Evolutionary conservation across 2,113 vertebrate genomes (phyloP), one percentile per base, ranked within the genome.

Genomic region (Mustela lutreola): DNA sequence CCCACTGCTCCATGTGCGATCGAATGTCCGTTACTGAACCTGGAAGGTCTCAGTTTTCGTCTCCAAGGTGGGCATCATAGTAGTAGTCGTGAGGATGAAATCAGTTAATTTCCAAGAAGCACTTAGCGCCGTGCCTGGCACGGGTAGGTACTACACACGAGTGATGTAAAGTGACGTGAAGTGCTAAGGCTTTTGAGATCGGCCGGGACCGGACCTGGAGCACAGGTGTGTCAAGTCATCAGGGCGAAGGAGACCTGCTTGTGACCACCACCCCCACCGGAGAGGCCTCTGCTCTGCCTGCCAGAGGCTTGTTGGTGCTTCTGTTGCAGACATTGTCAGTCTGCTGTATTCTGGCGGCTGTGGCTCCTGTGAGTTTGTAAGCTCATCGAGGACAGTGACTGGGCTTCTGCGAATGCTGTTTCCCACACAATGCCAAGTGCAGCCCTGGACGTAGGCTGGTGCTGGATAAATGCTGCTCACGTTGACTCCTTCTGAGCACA

Each of bases 251-350:
- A 26, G 7, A 39, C 39, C 39, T 7, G 3, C 0, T 9, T 4
- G 21, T n/a, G 50, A 14, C 16, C 7, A 16, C 4, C 33, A 70
- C 67, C 33, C 33, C 65, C 33, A 6, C 28, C 28, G 0, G 0
- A 14, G 22, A 36, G n/a, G 5, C 48, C 62, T 56, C 5, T 12
- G 14, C 75, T 75, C 15, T 7, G 36, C 31, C 71, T 58, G 53
- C 24, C 12, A 8, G 2, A 78, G 22, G 9, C 19, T 33, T 31
- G 4, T 88, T 39, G 36, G 15, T 42, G 48, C 42, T 21, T 94
- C 42, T 10, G 6, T 76, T 24, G 14, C 22, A 75, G 62, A 39
- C 7, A 0, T 3, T 3, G 2, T 36, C 48, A 33, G 26, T 45
- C 65, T 31, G 7, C 33, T 9, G 28, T 10, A 15, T 48, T 10